Base-by-base conservation (phyloP, 2,797 vertebrate species). In the Lates japonicus region DNA sequence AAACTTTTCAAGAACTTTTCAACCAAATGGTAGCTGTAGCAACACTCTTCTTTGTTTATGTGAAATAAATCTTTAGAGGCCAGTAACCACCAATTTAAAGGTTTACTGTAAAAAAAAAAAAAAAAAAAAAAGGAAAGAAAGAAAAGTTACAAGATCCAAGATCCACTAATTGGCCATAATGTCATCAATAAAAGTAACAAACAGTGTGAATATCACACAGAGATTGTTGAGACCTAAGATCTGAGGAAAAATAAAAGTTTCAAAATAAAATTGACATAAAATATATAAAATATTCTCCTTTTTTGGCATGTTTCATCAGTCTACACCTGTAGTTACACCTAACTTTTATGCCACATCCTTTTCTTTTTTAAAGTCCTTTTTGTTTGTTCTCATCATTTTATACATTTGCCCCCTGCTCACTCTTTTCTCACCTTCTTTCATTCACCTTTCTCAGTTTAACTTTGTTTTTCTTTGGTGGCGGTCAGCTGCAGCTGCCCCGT, bases 401-500 rank as follows among this genome's bases (percentile, higher is more conserved):
- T 51, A 22, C 75, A 46, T 70, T 67, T 29, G 17, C 4, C 31
- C 44, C n/a, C 39, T 31, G 14, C 25, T 72, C 33, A 7, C 41
- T 54, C 13, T 49, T 74, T 31, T 39, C 42, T 73, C 33, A 3
- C 65, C 58, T 19, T 19, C 55, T 80, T 51, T 61, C 14, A 33
- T 61, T 48, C 52, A 31, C 46, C 16, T 82, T 55, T 70, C 41
- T 69, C 62, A 25, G 13, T 80, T 70, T 46, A 5, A 57, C 20
- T 74, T 37, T 74, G 41, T 78, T 66, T 29, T 66, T 6, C 22
- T 44, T 54, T 0, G 2, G 33, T 10, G 9, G 22, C 41, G 16
- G 42, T 19, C 54, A 14, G 60, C 67, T 31, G 13, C 66, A 31
- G 76, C 6, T 20, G 0, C 57, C 65, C 22, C 25, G 12, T 48